These are phyloP conservation scores for Delphinus delphis DNA, from an alignment of 2,113 vertebrate species.

Conservation along the genomic window DNA sequence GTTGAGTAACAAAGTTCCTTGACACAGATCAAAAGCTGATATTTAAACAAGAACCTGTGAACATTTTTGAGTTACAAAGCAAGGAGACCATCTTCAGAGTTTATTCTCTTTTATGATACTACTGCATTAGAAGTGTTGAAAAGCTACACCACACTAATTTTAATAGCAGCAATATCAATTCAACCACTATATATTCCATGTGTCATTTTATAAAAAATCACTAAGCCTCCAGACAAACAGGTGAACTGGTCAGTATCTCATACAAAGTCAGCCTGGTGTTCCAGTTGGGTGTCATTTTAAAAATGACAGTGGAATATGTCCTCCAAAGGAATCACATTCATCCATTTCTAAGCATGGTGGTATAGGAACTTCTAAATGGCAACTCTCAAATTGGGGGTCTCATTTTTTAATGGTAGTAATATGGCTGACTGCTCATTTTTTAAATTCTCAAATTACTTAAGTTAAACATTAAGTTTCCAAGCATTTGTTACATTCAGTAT, in stretches of 20 bases:
- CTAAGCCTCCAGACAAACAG: background rate
- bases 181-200: background rate
- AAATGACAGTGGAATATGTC: background rate
- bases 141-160: background rate
- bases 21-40: constrained; percentile 16
- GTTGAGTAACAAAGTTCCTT: background rate
- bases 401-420: constrained; percentile 65
- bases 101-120: background rate
- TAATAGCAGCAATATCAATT: background rate
- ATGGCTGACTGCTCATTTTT: constrained; percentile 34
- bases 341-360: constrained; percentile 14
- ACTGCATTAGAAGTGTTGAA: background rate
- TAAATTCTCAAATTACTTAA: constrained; percentile 32
- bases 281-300: background rate
- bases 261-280: background rate
- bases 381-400: background rate
- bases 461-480: constrained; percentile 14
- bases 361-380: constrained; percentile 49
- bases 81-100: background rate
- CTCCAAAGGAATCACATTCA: constrained; percentile 36
- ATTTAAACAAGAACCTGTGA: background rate
- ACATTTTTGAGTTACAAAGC: background rate
- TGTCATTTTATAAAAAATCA: background rate
- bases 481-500: constrained; percentile 1
- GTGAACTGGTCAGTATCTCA: background rate